phyloP scores from a whole-genome alignment of 2,888 invertebrate species.

The Sialis fuliginosa region DNA sequence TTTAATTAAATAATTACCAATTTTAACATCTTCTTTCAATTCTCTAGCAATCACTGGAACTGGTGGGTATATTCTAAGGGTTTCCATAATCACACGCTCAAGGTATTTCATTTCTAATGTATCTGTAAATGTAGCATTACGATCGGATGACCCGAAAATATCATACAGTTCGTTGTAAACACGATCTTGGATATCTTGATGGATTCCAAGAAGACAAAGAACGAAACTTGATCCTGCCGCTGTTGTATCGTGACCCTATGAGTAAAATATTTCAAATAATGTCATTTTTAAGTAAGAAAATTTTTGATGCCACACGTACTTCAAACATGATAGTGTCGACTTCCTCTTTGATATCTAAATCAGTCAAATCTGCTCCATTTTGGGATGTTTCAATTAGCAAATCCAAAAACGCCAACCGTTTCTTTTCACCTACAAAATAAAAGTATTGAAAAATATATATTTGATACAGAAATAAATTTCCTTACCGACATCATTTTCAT shows the following conservation, averaged over 20 bases:
- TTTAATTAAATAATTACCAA: constrained; percentile 31
- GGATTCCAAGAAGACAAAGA: constrained; percentile 57
- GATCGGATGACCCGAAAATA: constrained; percentile 59
- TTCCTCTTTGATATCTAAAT: constrained; percentile 67
- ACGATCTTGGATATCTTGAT: constrained; percentile 53
- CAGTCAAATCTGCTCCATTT: constrained; percentile 46
- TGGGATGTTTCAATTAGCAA: constrained; percentile 62
- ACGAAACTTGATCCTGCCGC: constrained; percentile 69
- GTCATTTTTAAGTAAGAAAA: neutral
- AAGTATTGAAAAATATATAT: neutral
- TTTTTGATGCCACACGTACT: constrained; percentile 25
- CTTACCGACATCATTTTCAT: constrained; percentile 54
- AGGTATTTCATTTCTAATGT: constrained; percentile 75
- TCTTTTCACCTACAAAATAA: constrained; percentile 38
- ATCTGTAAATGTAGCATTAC: constrained; percentile 62
- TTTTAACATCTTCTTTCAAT: constrained; percentile 49
- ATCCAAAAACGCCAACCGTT: constrained; percentile 74
- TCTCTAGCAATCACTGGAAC: constrained; percentile 61
- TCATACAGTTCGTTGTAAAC: constrained; percentile 54
- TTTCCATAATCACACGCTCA: constrained; percentile 66
- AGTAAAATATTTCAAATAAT: neutral
- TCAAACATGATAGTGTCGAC: constrained; percentile 79
- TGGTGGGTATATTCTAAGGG: constrained; percentile 61
- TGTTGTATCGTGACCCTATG: constrained; percentile 61
- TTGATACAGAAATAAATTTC: neutral